Percentiles rank a stretch among this genome's conserved stretches.
phyloP scores from a whole-genome alignment of 30 jellyfish, hydroid and myxozoan genomes.

The Nemopilema nomurai region DNA sequence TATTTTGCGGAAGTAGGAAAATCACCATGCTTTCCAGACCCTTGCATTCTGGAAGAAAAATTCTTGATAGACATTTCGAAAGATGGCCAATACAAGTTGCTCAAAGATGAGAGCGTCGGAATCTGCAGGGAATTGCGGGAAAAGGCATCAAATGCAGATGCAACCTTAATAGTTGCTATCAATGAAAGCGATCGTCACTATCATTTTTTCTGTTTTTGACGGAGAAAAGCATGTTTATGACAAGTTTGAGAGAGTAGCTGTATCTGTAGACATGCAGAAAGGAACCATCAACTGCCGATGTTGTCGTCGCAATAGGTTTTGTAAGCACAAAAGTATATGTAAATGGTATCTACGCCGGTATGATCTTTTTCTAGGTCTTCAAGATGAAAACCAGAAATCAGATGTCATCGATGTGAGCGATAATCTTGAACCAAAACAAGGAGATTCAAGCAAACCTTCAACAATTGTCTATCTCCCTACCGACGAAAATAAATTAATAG shows the following conservation, averaged over 20 bases:
- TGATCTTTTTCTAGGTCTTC: neutral
- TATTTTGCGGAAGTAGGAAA: neutral
- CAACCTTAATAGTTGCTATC: neutral
- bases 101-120: neutral
- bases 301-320: neutral
- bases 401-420: neutral
- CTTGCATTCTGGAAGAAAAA: neutral
- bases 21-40: neutral
- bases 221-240: neutral
- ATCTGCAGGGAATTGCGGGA: neutral
- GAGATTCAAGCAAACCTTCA: neutral
- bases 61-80: neutral
- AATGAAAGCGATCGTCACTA: no score
- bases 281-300: conserved; percentile 19
- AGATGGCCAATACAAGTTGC: neutral
- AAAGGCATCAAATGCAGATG: no score
- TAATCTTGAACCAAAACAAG: neutral
- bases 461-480: neutral
- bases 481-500: neutral
- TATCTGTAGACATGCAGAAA: conserved; percentile 2
- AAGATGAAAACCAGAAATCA: neutral
- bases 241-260: neutral
- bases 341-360: neutral
- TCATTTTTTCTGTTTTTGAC: conserved; percentile 22
- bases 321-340: neutral